A percentile compares a stretch with the other conserved stretches of the same genome.
Evolutionary conservation across 2,113 vertebrate genomes (phyloP).

Genomic region (Solenodon paradoxus): DNA sequence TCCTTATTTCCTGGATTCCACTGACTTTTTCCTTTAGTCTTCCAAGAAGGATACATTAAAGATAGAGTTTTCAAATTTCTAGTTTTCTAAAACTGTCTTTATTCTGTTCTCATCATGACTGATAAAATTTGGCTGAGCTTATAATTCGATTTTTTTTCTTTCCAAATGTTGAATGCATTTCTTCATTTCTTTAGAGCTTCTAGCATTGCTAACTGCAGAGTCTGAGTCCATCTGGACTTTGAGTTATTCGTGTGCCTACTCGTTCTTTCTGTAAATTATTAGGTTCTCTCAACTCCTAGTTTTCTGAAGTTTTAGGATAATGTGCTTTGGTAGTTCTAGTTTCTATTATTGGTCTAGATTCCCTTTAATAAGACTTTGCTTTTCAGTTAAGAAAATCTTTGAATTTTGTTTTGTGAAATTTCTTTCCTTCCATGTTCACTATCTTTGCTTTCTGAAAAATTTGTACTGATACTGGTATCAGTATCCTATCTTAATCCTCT

Average conservation of each 20-base stretch:
- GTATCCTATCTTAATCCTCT: not conserved
- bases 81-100: constrained; percentile 3
- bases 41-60: not conserved
- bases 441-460: not conserved
- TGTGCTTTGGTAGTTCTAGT: not conserved
- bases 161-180: not conserved
- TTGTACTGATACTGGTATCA: not conserved
- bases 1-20: not conserved
- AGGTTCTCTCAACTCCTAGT: not conserved
- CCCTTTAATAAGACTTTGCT: not conserved
- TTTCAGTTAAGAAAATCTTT: not conserved
- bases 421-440: not conserved
- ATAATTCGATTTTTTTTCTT: not conserved
- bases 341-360: not conserved
- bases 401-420: not conserved
- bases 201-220: not conserved
- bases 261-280: not conserved
- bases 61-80: not conserved
- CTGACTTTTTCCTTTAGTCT: not conserved
- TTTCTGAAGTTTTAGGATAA: not conserved
- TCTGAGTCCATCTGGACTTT: not conserved
- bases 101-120: not conserved
- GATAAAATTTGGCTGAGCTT: not conserved
- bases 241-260: not conserved
- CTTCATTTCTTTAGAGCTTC: not conserved